Evolutionary conservation across 2,888 invertebrate genomes (phyloP).

Genomic region (Neoitamus cyanurus): DNA sequence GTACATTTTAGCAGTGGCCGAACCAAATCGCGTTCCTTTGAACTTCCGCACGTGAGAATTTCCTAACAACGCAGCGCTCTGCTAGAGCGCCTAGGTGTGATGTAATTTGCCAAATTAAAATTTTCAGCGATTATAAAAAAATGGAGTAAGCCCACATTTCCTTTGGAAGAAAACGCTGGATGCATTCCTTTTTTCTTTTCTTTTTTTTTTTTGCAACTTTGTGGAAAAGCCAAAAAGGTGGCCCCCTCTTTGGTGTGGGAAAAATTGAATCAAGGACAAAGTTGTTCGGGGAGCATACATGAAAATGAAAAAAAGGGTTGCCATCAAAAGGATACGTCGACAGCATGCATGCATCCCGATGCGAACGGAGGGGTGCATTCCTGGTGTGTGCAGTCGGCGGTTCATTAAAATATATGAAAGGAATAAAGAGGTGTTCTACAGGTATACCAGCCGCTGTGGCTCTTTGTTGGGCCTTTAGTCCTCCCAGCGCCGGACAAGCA

Average conservation of each 20-base stretch:
- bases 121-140: neutral
- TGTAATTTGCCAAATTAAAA: neutral
- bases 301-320: neutral
- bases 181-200: neutral
- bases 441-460: neutral
- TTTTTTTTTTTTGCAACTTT: neutral
- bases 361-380: neutral
- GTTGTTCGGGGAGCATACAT: neutral
- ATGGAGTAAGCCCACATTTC: neutral
- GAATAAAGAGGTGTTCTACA: neutral
- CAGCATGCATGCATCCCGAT: neutral
- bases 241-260: neutral
- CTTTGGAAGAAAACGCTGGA: neutral
- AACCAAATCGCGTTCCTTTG: neutral
- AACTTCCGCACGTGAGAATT: neutral
- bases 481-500: neutral
- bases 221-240: neutral
- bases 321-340: neutral
- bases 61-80: neutral
- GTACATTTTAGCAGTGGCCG: neutral
- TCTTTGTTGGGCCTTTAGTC: neutral
- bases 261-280: neutral
- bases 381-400: neutral
- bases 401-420: neutral
- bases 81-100: neutral